phyloP scores from a whole-genome alignment of 35 echinoderm and acorn worm species.

The Amphiura filiformis region DNA sequence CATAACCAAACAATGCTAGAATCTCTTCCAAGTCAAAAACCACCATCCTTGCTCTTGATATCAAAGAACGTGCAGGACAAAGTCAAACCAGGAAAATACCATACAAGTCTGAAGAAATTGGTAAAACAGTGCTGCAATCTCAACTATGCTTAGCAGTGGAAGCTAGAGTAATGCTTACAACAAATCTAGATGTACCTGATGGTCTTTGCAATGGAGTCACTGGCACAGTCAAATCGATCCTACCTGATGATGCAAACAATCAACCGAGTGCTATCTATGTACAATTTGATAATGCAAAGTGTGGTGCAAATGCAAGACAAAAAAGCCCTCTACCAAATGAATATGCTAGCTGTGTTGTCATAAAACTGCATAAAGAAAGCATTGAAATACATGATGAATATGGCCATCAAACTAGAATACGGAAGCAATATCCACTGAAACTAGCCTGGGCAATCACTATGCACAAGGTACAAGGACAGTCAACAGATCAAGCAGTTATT shows the following conservation, averaged over 20 bases:
- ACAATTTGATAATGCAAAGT: constrained; percentile 37
- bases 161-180: constrained; percentile 61
- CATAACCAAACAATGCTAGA: constrained; percentile 5
- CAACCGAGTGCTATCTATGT: constrained; percentile 16
- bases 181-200: constrained; percentile 51
- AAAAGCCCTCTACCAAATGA: neutral
- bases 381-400: constrained; percentile 12
- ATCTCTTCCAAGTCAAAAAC: neutral
- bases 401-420: neutral
- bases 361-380: constrained; percentile 18
- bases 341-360: neutral
- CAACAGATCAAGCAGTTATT: constrained; percentile 11
- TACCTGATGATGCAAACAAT: neutral
- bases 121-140: neutral
- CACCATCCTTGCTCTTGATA: constrained; percentile 7
- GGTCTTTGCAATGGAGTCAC: constrained; percentile 53
- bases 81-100: neutral
- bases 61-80: neutral
- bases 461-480: constrained; percentile 43
- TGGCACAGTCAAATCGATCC: constrained; percentile 37
- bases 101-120: neutral
- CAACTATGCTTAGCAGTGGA: constrained; percentile 16
- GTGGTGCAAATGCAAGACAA: constrained; percentile 31
- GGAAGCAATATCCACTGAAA: constrained; percentile 46
- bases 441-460: constrained; percentile 34